Evolutionary conservation across 2,113 vertebrate species (phyloP).

Genomic region (Saccopteryx leptura): DNA sequence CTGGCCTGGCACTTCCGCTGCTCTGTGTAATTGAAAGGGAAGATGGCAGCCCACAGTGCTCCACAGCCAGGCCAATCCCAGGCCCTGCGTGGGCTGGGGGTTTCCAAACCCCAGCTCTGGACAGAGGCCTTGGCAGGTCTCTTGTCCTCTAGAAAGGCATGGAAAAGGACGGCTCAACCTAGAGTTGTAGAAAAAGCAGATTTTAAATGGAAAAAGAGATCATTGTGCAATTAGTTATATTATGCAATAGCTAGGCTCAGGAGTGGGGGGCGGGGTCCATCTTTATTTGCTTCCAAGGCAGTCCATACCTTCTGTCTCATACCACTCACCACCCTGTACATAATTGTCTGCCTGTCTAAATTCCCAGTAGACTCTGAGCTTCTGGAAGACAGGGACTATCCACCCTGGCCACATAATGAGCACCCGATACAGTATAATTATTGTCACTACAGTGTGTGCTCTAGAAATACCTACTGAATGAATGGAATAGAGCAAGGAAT

Average conservation of each 20-base stretch:
- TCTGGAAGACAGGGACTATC: background rate
- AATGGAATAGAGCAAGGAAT: background rate
- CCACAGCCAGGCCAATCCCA: background rate
- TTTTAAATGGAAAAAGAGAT: background rate
- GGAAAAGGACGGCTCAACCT: background rate
- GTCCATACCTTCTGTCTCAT: background rate
- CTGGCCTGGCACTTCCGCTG: conserved; percentile 1
- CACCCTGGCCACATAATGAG: background rate
- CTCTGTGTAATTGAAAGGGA: conserved; percentile 38
- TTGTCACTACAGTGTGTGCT: background rate
- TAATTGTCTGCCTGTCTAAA: background rate
- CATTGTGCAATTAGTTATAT: background rate
- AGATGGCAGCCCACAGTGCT: background rate
- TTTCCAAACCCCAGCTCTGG: background rate
- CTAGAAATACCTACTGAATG: background rate
- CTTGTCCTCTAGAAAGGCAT: background rate
- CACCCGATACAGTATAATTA: background rate
- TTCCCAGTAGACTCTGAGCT: background rate
- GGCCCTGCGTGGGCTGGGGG: background rate
- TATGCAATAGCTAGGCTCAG: background rate
- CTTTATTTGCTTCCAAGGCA: background rate
- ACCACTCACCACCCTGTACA: background rate
- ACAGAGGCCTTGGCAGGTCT: background rate
- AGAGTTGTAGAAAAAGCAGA: background rate
- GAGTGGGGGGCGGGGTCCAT: background rate